Evolutionary conservation across 2,888 invertebrate species (phyloP), one percentile per base, ranked within the genome.

Genomic region (Acleris laterana): DNA sequence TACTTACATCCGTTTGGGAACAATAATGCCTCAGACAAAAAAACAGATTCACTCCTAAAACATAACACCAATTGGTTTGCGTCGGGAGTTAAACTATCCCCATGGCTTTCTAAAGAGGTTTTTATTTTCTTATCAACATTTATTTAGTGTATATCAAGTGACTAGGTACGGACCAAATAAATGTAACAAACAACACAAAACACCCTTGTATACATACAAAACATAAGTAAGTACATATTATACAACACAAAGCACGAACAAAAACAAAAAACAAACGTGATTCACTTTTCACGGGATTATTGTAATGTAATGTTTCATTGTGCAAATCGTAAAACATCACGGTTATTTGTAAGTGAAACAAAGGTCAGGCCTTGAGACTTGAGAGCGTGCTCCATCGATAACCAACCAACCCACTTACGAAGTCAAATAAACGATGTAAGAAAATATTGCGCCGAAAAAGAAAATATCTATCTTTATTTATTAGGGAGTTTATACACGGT

Each of bases 331-430:
- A 87, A 89, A 89, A 84, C 90, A 89, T 85, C 78, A 77, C 80
- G 79, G 69, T 62, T 82, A 88, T 91, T 91, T 89, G 90, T 91
- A 92, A 92, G 90, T 87, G 77, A 79, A 74, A 75, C 74, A 77
- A 77, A 84, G 82, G 80, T 73, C 80, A 84, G 83, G 91, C 91
- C 90, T 91, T 90, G 80, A 78, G 74, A 81, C 81, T 77, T 6
- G 83, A 89, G 83, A 89, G 13, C 85, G 86, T 82, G 79, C 84
- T 82, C 83, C 88, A 89, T 86, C 86, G 80, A 84, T 82, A 81
- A 75, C 78, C 77, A 73, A 67, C 69, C 71, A 71, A 70, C 57
- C 59, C 46, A 77, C 74, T 76, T 77, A 74, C 71, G 72, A 76
- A 71, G 70, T 69, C 74, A 79, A 78, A 77, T 75, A 76, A 76